Percentiles rank a stretch among this genome's conserved stretches.
Evolutionary conservation across 92 coral and sea anemone species (phyloP).

Genomic region (Parazoanthus darwini): DNA sequence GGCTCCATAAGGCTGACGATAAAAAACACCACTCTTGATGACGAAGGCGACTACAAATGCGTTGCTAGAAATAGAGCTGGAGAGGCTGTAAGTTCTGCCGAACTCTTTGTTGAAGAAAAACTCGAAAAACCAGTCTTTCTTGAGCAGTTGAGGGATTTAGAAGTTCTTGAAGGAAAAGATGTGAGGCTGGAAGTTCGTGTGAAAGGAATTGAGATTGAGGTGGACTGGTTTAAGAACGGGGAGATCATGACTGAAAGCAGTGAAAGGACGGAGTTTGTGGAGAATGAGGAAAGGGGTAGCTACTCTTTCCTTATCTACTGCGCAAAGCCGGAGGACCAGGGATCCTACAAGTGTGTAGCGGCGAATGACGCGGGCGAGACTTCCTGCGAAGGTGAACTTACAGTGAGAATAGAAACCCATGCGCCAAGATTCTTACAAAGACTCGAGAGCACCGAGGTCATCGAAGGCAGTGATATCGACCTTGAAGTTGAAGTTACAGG

Average conservation of each 20-base stretch:
- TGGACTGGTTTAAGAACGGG: conserved; percentile 89
- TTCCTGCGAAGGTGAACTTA: conserved; percentile 60
- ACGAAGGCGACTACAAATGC: conserved; percentile 33
- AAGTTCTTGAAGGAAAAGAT: conserved; percentile 61
- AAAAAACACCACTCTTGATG: neutral
- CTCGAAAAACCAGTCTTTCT: conserved; percentile 63
- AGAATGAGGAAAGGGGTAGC: conserved; percentile 67
- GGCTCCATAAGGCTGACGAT: conserved; percentile 48
- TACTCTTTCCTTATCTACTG: conserved; percentile 64
- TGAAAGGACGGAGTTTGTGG: conserved; percentile 60
- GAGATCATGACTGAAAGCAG: conserved; percentile 64
- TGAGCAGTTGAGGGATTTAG: conserved; percentile 59
- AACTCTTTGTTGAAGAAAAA: conserved; percentile 65
- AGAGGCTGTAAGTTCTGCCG: conserved; percentile 63
- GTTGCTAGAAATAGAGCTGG: conserved; percentile 80
- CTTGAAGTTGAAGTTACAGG: conserved; percentile 93
- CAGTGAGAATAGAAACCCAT: conserved; percentile 49
- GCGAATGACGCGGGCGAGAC: conserved; percentile 74
- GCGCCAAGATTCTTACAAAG: conserved; percentile 86
- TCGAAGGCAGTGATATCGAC: conserved; percentile 70
- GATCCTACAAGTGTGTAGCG: conserved; percentile 76
- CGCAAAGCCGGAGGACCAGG: conserved; percentile 71
- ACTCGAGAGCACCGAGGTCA: conserved; percentile 75
- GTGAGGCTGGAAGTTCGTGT: conserved; percentile 80
- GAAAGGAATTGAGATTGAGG: conserved; percentile 76